Conservation (phyloP, 2,113 vertebrate species). For the Rhodinocichla rosea region DNA sequence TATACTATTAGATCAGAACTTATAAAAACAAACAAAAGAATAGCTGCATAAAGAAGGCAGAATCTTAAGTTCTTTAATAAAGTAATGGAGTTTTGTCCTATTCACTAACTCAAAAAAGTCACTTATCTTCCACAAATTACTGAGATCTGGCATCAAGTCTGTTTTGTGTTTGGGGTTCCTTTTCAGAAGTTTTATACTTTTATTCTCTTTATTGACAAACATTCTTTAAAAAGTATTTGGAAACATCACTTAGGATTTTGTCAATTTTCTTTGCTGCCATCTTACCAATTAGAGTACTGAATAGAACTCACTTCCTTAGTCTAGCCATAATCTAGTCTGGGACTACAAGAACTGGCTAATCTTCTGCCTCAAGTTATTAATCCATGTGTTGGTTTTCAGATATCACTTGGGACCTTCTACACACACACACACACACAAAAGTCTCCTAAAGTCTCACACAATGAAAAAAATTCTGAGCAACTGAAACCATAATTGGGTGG, state of each 20-base stretch:
- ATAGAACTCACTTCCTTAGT: not conserved
- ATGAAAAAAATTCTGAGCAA: not conserved
- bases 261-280: not conserved
- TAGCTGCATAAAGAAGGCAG: not conserved
- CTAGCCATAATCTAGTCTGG: not conserved
- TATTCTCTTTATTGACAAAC: not conserved
- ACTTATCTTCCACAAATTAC: not conserved
- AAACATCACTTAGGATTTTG: not conserved
- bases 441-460: not conserved
- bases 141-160: not conserved
- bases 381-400: not conserved
- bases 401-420: not conserved
- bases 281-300: not conserved
- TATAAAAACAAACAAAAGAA: not conserved
- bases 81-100: rapidly evolving
- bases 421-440: not conserved
- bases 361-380: not conserved
- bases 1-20: not conserved
- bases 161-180: not conserved
- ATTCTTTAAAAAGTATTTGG: not conserved
- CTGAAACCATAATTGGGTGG: not conserved
- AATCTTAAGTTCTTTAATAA: not conserved
- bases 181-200: not conserved
- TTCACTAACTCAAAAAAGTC: not conserved
- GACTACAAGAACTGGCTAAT: not conserved